Percentiles rank a stretch among this genome's conserved stretches.
Conservation (phyloP, 2,113 vertebrate species). For the Pseudopipra pipra region DNA sequence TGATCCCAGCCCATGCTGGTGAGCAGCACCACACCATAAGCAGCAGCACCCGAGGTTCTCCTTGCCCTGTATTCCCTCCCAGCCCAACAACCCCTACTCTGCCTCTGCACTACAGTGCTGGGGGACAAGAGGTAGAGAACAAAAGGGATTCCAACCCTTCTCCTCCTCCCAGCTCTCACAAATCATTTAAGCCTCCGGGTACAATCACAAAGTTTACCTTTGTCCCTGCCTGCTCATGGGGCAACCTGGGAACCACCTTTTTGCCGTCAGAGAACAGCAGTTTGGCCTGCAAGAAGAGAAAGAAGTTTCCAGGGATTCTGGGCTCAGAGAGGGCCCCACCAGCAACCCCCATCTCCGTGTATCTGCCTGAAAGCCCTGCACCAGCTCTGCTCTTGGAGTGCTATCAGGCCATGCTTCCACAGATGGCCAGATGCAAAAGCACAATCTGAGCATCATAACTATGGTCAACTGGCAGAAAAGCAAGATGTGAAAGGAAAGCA, state of each 20-base stretch:
- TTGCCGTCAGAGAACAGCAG: constrained; percentile 88
- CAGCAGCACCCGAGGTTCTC: neutral
- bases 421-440: neutral
- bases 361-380: neutral
- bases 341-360: rapidly evolving
- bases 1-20: rapidly evolving
- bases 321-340: neutral
- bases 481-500: neutral
- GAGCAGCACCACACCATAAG: neutral
- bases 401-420: rapidly evolving
- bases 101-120: neutral
- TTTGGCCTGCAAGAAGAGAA: constrained; percentile 82
- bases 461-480: neutral
- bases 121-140: neutral
- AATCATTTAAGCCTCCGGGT: neutral
- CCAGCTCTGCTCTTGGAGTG: neutral
- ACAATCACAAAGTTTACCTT: constrained; percentile 78
- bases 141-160: neutral
- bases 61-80: neutral
- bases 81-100: neutral
- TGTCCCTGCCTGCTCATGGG: constrained; percentile 72
- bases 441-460: neutral
- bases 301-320: neutral
- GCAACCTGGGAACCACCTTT: constrained; percentile 72
- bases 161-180: neutral